Conservation (phyloP, 2,113 vertebrate species). For the Phalacrocorax carbo region DNA sequence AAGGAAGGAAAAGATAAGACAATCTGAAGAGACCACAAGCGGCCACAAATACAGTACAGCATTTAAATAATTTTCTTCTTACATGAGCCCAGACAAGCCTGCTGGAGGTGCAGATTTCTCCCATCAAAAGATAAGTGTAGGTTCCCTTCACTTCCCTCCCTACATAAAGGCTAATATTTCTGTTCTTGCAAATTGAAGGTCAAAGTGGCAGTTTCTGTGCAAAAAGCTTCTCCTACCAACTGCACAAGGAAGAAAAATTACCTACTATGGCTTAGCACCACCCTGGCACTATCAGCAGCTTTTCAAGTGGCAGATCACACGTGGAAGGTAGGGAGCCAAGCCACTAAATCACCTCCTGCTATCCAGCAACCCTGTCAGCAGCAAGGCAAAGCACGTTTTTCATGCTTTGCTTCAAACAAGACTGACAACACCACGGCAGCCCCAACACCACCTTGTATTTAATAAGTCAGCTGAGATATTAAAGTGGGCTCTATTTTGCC, state of each 20-base stretch:
- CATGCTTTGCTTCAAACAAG: conserved; percentile 1
- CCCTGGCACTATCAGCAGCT: neutral
- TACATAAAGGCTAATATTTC: neutral
- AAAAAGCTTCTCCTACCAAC: neutral
- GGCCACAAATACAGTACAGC: neutral
- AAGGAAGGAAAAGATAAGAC: neutral
- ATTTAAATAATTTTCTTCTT: neutral
- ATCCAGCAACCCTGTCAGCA: neutral
- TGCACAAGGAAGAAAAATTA: neutral
- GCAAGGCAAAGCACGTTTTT: neutral
- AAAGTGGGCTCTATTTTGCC: neutral
- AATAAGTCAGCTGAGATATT: neutral
- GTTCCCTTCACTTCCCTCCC: neutral
- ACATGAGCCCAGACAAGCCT: neutral
- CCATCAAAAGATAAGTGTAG: neutral
- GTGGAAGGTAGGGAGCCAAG: neutral
- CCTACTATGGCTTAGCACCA: neutral
- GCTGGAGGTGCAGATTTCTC: neutral
- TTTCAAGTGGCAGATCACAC: neutral
- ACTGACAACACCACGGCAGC: neutral
- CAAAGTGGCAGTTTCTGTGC: neutral
- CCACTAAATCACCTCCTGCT: neutral
- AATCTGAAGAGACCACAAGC: neutral
- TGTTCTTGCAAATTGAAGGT: neutral
- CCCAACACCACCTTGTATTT: neutral